phyloP scores from a whole-genome alignment of 2,888 invertebrate species.

The Nebria brevicollis region DNA sequence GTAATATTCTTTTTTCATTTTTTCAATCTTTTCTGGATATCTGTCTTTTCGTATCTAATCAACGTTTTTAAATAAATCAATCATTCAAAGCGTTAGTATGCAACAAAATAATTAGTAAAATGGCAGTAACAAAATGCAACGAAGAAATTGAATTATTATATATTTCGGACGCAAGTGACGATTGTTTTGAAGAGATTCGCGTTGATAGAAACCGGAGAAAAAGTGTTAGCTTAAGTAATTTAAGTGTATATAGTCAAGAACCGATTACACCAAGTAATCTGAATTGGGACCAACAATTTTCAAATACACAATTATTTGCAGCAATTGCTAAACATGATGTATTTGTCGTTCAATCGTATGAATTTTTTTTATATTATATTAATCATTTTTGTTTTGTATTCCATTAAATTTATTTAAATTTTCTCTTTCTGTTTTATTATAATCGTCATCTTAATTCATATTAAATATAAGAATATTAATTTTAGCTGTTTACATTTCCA shows the following conservation, averaged over 20 bases:
- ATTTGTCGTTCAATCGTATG: not conserved
- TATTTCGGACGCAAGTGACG: not conserved
- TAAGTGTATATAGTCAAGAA: not conserved
- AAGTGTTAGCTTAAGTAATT: not conserved
- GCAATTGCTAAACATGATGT: not conserved
- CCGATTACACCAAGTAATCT: not conserved
- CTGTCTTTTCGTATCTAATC: too few species aligned
- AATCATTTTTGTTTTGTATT: too few species aligned
- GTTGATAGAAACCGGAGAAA: not conserved
- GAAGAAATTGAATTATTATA: too few species aligned
- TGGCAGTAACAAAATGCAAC: too few species aligned
- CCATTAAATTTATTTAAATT: too few species aligned
- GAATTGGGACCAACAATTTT: not conserved
- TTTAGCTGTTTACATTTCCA: conserved; percentile 63
- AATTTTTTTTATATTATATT: too few species aligned
- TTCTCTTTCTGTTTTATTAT: not conserved
- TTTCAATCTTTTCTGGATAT: too few species aligned
- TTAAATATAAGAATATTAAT: not conserved
- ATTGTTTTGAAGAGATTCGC: not conserved
- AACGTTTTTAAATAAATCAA: too few species aligned
- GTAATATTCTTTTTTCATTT: too few species aligned
- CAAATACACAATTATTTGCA: conserved; percentile 2
- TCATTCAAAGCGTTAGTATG: too few species aligned
- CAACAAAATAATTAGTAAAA: too few species aligned
- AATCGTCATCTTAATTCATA: too few species aligned